Conservation (phyloP, 1,140 invertebrate species). For the Holcopasites calliopsidis region DNA sequence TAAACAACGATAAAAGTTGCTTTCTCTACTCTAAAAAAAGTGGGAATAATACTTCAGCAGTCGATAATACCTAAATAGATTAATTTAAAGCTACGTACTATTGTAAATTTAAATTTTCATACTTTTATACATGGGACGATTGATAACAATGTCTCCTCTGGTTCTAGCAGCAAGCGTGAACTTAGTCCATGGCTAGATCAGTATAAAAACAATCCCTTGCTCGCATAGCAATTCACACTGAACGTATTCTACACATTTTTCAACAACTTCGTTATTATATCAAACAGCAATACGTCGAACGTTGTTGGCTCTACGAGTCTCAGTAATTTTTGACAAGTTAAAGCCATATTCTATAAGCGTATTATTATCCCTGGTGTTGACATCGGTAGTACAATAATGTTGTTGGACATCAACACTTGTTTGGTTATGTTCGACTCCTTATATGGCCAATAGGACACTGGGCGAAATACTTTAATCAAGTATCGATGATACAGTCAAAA, state of each 20-base stretch:
- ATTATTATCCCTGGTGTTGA: constrained; percentile 45
- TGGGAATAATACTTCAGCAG: constrained; percentile 45
- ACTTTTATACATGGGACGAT: constrained; percentile 13
- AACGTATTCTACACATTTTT: constrained; percentile 47
- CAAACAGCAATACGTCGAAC: constrained; percentile 5
- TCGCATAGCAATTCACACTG: constrained; percentile 54
- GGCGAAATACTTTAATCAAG: constrained; percentile 28
- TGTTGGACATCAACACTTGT: constrained; percentile 45
- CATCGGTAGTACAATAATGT: constrained; percentile 46
- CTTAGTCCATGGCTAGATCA: constrained; percentile 62
- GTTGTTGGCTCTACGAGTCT: constrained; percentile 6
- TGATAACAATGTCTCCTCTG: constrained; percentile 32
- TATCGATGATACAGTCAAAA: constrained; percentile 29
- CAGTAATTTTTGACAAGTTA: constrained; percentile 11
- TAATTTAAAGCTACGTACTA: constrained; percentile 41
- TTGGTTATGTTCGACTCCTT: constrained; percentile 61
- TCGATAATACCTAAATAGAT: constrained; percentile 31
- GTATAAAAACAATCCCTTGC: constrained; percentile 63
- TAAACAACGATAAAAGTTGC: constrained; percentile 14
- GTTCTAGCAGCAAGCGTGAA: constrained; percentile 58
- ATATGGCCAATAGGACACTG: constrained; percentile 45
- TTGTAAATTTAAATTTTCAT: constrained; percentile 3
- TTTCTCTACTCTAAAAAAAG: constrained; percentile 31
- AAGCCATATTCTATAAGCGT: constrained; percentile 48
- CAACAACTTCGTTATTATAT: constrained; percentile 18